These are phyloP conservation scores for Prionailurus viverrinus DNA, from an alignment of 2,113 vertebrate species.

Conservation along the genomic window DNA sequence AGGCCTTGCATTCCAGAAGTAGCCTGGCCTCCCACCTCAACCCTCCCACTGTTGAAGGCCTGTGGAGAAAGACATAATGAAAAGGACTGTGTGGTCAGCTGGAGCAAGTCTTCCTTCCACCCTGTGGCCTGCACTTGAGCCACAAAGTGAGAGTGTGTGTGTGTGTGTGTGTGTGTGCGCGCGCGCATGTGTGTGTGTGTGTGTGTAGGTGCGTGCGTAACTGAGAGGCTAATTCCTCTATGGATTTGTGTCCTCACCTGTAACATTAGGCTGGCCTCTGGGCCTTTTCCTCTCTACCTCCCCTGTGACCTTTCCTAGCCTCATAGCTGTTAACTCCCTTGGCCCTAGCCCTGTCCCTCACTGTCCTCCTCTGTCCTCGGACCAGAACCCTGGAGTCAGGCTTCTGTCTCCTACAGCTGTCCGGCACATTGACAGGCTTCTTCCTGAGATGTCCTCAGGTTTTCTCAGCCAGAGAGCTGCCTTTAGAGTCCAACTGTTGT, in stretches of 20 bases:
- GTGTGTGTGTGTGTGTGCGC: too few relatives aligned
- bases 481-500: constrained; percentile 35
- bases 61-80: not conserved
- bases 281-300: constrained; percentile 74
- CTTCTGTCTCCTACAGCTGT: not conserved
- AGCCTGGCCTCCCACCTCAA: not conserved
- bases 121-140: constrained; percentile 67
- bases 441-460: constrained; percentile 32
- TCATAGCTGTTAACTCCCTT: not conserved
- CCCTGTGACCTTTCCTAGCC: constrained; percentile 68
- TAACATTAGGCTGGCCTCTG: constrained; percentile 63
- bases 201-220: accelerated
- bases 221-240: constrained; percentile 18
- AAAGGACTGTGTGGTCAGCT: not conserved
- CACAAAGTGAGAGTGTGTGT: not conserved
- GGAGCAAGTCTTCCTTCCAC: constrained; percentile 73
- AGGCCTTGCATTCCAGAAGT: constrained; percentile 14
- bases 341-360: not conserved
- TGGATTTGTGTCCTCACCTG: not conserved
- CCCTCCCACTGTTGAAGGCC: not conserved
- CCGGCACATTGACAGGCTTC: constrained; percentile 40
- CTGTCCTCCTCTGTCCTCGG: not conserved
- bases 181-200: not conserved
- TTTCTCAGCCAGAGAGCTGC: constrained; percentile 66
- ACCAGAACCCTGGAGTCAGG: not conserved